Conservation (phyloP, 2,113 vertebrate species). For the Sphyrna mokarran region DNA sequence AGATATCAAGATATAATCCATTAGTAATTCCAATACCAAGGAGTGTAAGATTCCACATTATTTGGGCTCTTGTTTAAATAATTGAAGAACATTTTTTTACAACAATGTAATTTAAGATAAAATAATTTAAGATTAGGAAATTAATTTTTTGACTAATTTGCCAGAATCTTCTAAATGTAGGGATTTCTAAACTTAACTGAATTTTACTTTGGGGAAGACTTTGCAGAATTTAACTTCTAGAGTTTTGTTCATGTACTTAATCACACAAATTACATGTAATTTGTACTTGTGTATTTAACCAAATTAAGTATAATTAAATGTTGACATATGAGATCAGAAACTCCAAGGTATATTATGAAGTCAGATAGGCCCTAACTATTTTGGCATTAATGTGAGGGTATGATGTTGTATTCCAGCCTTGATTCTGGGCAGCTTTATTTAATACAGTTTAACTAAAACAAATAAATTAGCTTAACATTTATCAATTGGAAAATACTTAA, state of each 20-base stretch:
- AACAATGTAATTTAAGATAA: background rate
- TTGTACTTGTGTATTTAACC: background rate
- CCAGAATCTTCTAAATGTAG: background rate
- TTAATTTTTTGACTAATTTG: background rate
- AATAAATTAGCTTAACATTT: too few species aligned
- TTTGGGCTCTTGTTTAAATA: background rate
- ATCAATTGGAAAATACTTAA: too few species aligned
- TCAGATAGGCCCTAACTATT: too few species aligned
- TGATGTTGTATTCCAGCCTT: too few species aligned
- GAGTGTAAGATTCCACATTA: background rate
- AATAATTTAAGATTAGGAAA: background rate
- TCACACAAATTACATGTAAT: background rate
- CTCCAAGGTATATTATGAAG: too few species aligned
- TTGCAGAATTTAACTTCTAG: background rate
- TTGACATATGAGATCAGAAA: too few species aligned
- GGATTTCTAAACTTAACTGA: background rate
- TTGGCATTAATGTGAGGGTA: too few species aligned
- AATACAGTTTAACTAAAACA: too few species aligned
- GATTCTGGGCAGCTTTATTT: too few species aligned
- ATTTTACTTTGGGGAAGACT: background rate
- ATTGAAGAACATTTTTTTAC: background rate
- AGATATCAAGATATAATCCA: background rate
- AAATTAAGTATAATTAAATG: background rate
- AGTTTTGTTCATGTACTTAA: background rate
- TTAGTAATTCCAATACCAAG: background rate